phyloP scores from a whole-genome alignment of 1,140 invertebrate genomes.

The Aphaenogaster ashmeadi region DNA sequence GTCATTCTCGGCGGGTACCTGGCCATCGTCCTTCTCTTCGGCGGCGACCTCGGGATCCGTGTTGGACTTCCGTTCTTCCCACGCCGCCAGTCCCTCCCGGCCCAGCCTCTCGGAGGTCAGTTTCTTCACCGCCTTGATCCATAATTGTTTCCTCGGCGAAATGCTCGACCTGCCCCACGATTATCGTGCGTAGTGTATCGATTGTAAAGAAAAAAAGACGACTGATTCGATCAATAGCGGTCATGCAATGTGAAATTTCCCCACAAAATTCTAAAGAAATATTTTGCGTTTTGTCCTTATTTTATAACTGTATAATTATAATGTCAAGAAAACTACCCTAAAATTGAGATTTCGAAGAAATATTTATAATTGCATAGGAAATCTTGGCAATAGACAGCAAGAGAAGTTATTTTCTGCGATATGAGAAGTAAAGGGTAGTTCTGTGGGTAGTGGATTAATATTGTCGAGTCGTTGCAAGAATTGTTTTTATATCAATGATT shows the following conservation, averaged over 20 bases:
- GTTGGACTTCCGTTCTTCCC: constrained; percentile 82
- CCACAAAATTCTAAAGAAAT: not conserved
- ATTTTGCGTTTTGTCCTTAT: not conserved
- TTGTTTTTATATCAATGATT: not conserved
- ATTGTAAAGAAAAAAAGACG: not conserved
- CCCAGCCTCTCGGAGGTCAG: constrained; percentile 86
- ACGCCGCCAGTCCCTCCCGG: constrained; percentile 85
- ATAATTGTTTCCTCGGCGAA: constrained; percentile 86
- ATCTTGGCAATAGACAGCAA: not conserved
- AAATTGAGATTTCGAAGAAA: not conserved
- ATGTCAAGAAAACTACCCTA: not conserved
- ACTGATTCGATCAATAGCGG: not conserved
- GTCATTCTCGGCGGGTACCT: constrained; percentile 49
- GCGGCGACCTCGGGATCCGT: constrained; percentile 78
- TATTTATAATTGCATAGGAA: not conserved
- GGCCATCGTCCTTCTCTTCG: constrained; percentile 73
- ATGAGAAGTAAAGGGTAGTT: not conserved
- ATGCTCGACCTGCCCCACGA: constrained; percentile 80
- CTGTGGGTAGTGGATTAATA: not conserved
- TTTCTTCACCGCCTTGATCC: constrained; percentile 87
- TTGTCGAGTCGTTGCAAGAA: not conserved
- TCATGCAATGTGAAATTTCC: constrained; percentile 1
- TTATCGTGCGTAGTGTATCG: not conserved
- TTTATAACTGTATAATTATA: not conserved
- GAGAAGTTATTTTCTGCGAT: not conserved